phyloP scores from a whole-genome alignment of 2,888 invertebrate genomes.

The Spicauda simplicius region DNA sequence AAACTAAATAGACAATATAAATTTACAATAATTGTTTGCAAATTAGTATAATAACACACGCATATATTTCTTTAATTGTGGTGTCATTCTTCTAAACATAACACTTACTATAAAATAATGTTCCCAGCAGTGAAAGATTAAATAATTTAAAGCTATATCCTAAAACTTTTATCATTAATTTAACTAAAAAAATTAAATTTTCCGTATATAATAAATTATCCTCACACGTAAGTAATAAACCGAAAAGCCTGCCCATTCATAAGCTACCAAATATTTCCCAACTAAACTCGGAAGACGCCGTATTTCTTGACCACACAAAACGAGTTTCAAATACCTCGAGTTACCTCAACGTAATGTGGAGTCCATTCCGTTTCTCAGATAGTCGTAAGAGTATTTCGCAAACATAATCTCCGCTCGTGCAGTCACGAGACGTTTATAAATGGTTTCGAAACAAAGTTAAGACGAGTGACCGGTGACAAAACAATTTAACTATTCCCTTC shows the following conservation, averaged over 20 bases:
- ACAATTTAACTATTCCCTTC: conserved; percentile 1
- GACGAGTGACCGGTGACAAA: neutral
- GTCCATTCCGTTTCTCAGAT: neutral
- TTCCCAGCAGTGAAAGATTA: too few species aligned
- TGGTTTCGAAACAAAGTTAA: conserved; percentile 14
- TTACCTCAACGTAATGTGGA: conserved; percentile 9
- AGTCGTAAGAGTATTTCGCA: neutral
- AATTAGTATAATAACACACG: too few species aligned
- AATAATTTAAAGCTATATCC: too few species aligned
- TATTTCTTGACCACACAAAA: conserved; percentile 17
- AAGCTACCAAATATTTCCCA: neutral
- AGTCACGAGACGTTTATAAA: conserved; percentile 15
- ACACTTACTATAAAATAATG: too few species aligned
- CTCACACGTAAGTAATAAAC: neutral
- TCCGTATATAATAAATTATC: neutral
- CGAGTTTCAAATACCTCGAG: conserved; percentile 10
- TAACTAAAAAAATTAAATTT: too few species aligned
- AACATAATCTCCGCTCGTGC: conserved; percentile 14
- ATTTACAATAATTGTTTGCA: too few species aligned
- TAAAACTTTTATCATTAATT: too few species aligned
- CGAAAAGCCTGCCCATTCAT: neutral
- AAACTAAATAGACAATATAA: too few species aligned
- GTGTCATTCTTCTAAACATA: too few species aligned
- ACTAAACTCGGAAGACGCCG: neutral
- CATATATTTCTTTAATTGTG: too few species aligned